phyloP scores from a whole-genome alignment of 2,888 invertebrate species.

The Allolobophora icterica region DNA sequence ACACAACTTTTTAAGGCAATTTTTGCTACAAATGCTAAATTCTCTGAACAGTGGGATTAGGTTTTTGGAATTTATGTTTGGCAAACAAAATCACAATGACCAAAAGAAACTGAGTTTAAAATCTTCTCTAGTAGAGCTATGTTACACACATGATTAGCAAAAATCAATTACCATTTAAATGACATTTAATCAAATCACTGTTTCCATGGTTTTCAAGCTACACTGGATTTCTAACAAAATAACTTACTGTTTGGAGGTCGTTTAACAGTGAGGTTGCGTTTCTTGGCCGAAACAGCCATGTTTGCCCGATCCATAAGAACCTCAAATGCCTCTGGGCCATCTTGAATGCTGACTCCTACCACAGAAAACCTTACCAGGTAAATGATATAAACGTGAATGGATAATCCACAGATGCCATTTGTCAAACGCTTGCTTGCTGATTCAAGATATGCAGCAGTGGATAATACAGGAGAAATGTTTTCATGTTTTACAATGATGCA shows the following conservation, averaged over 20 bases:
- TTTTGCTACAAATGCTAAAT: not conserved
- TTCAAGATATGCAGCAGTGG: no score
- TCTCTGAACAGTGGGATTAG: not conserved
- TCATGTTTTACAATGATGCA: no score
- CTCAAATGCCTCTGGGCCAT: slow-evolving; percentile 62
- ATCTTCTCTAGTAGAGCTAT: not conserved
- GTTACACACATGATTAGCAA: not conserved
- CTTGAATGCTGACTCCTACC: slow-evolving; percentile 59
- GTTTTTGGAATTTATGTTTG: not conserved
- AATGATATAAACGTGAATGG: not conserved
- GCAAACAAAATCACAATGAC: not conserved
- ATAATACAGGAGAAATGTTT: no score
- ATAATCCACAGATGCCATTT: not conserved
- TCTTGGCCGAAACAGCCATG: not conserved
- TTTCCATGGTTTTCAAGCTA: not conserved
- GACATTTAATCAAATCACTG: not conserved
- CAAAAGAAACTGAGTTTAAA: not conserved
- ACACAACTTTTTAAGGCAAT: not conserved
- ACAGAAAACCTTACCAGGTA: not conserved
- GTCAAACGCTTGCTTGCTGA: not conserved
- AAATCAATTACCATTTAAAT: not conserved
- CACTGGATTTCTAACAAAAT: not conserved
- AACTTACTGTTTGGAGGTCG: not conserved
- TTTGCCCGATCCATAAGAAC: slow-evolving; percentile 52
- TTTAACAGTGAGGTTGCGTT: slow-evolving; percentile 22